Conservation (phyloP, 2,113 vertebrate species). For the Stictonetta naevosa region DNA sequence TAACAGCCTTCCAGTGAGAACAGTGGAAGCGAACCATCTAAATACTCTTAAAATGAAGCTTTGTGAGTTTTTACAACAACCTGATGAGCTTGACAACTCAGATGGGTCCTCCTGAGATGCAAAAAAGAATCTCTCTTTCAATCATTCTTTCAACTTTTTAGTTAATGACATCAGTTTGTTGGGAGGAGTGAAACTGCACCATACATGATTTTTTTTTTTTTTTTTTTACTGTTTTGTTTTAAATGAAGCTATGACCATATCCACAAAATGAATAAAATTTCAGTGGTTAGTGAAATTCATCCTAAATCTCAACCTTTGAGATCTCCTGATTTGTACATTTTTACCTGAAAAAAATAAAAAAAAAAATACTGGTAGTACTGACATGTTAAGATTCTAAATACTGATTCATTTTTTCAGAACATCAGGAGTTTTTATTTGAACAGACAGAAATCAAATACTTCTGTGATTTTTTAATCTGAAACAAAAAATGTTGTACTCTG, state of each 20-base stretch:
- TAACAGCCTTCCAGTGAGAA: neutral
- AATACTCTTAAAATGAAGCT: neutral
- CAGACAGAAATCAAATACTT: neutral
- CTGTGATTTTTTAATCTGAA: neutral
- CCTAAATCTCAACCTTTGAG: neutral
- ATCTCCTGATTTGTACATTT: neutral
- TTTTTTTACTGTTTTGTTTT: neutral
- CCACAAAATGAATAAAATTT: neutral
- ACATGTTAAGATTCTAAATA: neutral
- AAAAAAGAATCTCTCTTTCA: neutral
- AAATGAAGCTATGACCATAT: neutral
- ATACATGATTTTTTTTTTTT: neutral
- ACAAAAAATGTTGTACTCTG: neutral
- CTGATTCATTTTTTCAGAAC: neutral
- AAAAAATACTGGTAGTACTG: neutral
- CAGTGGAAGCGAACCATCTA: neutral
- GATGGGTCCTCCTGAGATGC: neutral
- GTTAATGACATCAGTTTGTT: neutral
- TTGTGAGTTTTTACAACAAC: neutral
- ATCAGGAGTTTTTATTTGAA: neutral
- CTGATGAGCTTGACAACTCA: neutral
- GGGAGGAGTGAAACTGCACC: neutral
- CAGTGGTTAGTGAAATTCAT: neutral
- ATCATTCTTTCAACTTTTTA: neutral
- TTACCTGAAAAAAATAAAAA: neutral